phyloP scores from a whole-genome alignment of 2,797 vertebrate species.

The Diceros bicornis region DNA sequence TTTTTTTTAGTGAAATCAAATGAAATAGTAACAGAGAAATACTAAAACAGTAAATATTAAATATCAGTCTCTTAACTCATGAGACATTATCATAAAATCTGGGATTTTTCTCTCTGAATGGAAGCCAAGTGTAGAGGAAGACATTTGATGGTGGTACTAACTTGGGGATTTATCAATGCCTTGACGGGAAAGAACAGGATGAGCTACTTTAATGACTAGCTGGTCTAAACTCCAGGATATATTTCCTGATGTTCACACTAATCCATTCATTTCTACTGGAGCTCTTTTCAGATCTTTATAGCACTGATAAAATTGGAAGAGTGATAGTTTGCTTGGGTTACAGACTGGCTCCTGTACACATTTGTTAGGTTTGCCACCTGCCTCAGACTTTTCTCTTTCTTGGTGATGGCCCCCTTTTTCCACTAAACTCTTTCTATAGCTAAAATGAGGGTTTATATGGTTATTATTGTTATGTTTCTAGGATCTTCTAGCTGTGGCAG shows the following conservation, averaged over 20 bases:
- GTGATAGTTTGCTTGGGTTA: background rate
- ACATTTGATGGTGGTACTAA: background rate
- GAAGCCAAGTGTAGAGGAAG: background rate
- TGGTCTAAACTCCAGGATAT: background rate
- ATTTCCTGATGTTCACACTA: too few relatives aligned
- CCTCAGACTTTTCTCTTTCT: background rate
- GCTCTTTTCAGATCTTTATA: too few relatives aligned
- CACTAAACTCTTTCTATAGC: background rate
- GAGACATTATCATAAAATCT: background rate
- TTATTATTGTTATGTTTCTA: background rate
- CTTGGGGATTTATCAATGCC: background rate
- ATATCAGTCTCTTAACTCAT: background rate
- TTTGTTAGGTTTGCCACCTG: background rate
- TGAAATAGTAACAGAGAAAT: background rate
- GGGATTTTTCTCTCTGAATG: background rate
- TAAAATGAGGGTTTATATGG: background rate
- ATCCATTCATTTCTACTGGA: too few relatives aligned
- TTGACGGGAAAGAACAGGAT: background rate
- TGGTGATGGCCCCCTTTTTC: background rate
- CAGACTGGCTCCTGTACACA: background rate
- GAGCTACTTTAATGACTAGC: background rate
- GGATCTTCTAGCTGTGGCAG: background rate
- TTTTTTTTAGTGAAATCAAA: background rate
- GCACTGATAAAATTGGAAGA: too few relatives aligned
- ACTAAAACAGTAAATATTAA: background rate